Evolutionary conservation across 2,113 vertebrate species (phyloP), one percentile per base, ranked within the genome.

Genomic region (Engraulis encrasicolus): DNA sequence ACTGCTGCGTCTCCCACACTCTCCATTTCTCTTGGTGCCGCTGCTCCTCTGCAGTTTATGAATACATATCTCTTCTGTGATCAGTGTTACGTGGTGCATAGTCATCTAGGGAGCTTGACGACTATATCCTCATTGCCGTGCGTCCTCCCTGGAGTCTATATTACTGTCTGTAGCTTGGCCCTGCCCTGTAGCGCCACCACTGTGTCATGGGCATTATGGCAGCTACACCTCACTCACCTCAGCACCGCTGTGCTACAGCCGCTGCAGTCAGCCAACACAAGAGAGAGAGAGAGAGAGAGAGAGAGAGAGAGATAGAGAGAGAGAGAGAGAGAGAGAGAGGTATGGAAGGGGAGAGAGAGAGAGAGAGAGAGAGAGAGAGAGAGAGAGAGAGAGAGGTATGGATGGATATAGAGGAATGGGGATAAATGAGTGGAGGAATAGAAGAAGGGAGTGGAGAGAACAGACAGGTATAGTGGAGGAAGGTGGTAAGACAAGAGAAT

Each of bases 201-300:
- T 54, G 50, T 20, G n/a, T 54, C n/a, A 20, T 54, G 50, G 18
- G 50, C 50, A 54, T 27, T n/a, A n/a, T n/a, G 40, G 3, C 4
- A 45, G 3, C 40, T 45, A 45, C n/a, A n/a, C n/a, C n/a, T 82
- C 31, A 50, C 83, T 80, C 15, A 6, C 40, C 78, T 50, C 40
- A 5, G 40, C 40, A n/a, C n/a, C n/a, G n/a, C 37, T 38, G 58
- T 74, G 52, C 79, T 50, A 82, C 86, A 86, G 50, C 88, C 58
- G 17, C 49, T 85, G 85, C 79, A 85, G 88, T 85, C 84, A 89
- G 78, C 17, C 14, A 34, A 31, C 12, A 74, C 34, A 23, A 74
- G 27, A 15, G 12, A 66, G 58, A 66, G n/a, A 66, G 23, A 66
- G n/a, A 23, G 58, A 66, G 58, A 66, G 52, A 54, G 52, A 54